phyloP scores from a whole-genome alignment of 2,113 vertebrate genomes.

The Mormoops blainvillei region DNA sequence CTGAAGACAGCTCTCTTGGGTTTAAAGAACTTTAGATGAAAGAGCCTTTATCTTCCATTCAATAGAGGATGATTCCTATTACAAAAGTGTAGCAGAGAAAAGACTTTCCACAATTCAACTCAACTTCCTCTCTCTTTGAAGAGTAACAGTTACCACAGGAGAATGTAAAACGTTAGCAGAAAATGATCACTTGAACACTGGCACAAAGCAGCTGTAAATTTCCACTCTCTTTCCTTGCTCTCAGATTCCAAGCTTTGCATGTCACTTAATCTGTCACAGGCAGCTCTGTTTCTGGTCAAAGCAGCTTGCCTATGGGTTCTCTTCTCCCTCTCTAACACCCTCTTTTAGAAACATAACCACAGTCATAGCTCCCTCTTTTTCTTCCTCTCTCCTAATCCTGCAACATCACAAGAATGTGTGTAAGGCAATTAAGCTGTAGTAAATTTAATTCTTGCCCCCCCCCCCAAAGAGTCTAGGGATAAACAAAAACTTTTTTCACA shows the following conservation, averaged over 20 bases:
- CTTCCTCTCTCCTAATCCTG: constrained; percentile 62
- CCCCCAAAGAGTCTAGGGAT: constrained; percentile 53
- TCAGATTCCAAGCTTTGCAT: constrained; percentile 69
- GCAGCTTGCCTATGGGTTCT: constrained; percentile 71
- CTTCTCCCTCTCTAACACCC: constrained; percentile 46
- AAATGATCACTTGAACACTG: constrained; percentile 68
- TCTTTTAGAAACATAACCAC: constrained; percentile 50
- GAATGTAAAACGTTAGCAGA: constrained; percentile 73
- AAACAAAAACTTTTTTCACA: constrained; percentile 69
- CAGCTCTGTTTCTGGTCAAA: constrained; percentile 77
- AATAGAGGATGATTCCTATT: constrained; percentile 12
- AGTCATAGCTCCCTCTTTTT: constrained; percentile 16
- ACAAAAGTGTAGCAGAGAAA: constrained; percentile 17
- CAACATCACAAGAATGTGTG: constrained; percentile 84
- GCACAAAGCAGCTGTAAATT: constrained; percentile 81
- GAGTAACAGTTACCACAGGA: constrained; percentile 64
- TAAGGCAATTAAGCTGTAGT: constrained; percentile 76
- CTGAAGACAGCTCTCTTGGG: constrained; percentile 80
- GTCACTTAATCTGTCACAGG: constrained; percentile 73
- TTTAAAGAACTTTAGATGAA: constrained; percentile 27
- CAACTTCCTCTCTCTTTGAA: no score
- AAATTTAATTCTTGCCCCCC: constrained; percentile 57
- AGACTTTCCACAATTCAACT: no score
- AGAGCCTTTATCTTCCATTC: constrained; percentile 61
- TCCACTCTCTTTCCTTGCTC: constrained; percentile 80